A percentile compares a stretch with the other conserved stretches of the same genome.
phyloP scores from a whole-genome alignment of 1,140 invertebrate genomes.

The Drosophila santomea region DNA sequence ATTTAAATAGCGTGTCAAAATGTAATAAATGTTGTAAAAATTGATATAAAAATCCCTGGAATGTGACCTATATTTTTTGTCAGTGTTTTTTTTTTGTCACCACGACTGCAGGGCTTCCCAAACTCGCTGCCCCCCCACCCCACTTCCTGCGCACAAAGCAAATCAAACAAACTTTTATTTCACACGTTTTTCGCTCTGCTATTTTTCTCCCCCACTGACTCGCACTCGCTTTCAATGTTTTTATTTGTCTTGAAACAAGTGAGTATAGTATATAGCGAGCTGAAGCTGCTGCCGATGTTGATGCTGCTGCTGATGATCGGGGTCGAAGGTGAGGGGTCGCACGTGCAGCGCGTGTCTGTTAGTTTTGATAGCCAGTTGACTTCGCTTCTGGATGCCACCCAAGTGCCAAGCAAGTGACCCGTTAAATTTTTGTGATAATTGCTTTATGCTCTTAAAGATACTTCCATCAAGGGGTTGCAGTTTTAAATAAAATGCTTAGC shows the following conservation, averaged over 20 bases:
- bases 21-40: too few species aligned
- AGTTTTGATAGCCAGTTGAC: slow-evolving; percentile 77
- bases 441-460: slow-evolving; percentile 12
- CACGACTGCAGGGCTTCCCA: background rate
- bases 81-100: slow-evolving; percentile 54
- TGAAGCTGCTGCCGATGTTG: background rate
- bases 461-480: background rate
- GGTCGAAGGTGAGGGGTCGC: slow-evolving; percentile 30
- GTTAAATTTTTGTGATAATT: slow-evolving; percentile 76
- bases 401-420: slow-evolving; percentile 50
- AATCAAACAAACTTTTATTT: slow-evolving; percentile 79
- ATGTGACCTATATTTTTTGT: background rate
- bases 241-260: slow-evolving; percentile 78
- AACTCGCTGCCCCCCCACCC: background rate
- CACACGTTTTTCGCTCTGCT: slow-evolving; percentile 73
- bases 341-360: slow-evolving; percentile 72
- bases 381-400: slow-evolving; percentile 17
- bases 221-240: slow-evolving; percentile 33
- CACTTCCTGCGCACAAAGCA: slow-evolving; percentile 52
- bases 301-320: slow-evolving; percentile 8
- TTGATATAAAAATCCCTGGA: too few species aligned
- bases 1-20: too few species aligned
- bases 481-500: too few species aligned
- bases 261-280: slow-evolving; percentile 26
- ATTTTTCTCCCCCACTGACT: slow-evolving; percentile 17